Evolutionary conservation across 1,140 invertebrate species (phyloP).

Genomic region (Rhizoglyphus robini): DNA sequence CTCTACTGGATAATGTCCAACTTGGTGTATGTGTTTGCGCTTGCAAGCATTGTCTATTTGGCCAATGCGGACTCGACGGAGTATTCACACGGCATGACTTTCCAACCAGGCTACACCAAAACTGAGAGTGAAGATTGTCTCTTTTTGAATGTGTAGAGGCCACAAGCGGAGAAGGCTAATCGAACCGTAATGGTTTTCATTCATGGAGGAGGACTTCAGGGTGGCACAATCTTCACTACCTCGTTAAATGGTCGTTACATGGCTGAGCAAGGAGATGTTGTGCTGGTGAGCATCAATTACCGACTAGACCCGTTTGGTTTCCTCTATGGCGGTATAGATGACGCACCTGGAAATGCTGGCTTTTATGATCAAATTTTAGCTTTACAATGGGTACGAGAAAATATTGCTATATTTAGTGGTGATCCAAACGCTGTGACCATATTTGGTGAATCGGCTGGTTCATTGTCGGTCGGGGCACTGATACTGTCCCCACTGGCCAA

Average conservation of each 20-base stretch:
- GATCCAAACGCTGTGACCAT: constrained; percentile 31
- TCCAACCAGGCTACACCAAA: background rate
- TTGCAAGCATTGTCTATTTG: no score
- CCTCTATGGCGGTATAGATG: constrained; percentile 8
- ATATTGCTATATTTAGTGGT: constrained; percentile 32
- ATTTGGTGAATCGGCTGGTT: constrained; percentile 33
- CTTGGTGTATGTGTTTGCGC: no score
- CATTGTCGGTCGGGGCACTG: constrained; percentile 30
- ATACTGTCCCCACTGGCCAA: constrained; percentile 19
- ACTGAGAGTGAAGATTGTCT: constrained; percentile 33
- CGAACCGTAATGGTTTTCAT: constrained; percentile 28
- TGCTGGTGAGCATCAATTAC: constrained; percentile 42
- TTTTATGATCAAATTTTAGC: constrained; percentile 5
- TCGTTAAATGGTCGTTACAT: constrained; percentile 54
- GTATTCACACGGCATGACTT: no score
- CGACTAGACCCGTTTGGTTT: constrained; percentile 26
- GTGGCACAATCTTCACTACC: background rate
- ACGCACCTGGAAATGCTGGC: background rate
- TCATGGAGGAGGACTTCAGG: constrained; percentile 29
- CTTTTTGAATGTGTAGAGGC: constrained; percentile 35
- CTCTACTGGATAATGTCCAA: no score
- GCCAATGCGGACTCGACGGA: no score
- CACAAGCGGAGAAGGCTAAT: constrained; percentile 9
- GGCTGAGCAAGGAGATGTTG: constrained; percentile 44
- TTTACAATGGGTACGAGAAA: constrained; percentile 31